Percentiles rank a stretch among this genome's conserved stretches.
Evolutionary conservation across 2,797 vertebrate species (phyloP).

Genomic region (Sarcophilus harrisii): DNA sequence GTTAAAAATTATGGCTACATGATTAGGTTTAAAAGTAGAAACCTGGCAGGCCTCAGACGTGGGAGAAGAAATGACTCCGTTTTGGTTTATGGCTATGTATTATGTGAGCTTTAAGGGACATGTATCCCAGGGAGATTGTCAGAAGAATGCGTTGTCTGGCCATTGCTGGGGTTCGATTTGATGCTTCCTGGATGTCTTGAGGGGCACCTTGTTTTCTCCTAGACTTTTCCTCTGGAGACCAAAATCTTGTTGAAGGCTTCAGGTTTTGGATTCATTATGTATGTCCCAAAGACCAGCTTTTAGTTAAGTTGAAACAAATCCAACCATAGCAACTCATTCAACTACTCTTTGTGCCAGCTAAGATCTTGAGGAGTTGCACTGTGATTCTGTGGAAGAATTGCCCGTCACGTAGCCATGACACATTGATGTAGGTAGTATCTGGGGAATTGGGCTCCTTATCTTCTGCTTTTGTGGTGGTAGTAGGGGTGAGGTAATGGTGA

Average conservation of each 20-base stretch:
- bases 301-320: background rate
- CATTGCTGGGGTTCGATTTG: background rate
- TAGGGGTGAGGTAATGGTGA: background rate
- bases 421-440: background rate
- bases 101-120: background rate
- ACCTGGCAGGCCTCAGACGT: constrained; percentile 14
- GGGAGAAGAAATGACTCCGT: constrained; percentile 1
- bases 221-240: background rate
- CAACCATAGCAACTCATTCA: background rate
- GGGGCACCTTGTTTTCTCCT: background rate
- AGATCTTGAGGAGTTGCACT: background rate
- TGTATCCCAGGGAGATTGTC: background rate
- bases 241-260: background rate
- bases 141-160: background rate
- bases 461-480: constrained; percentile 36
- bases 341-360: background rate
- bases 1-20: background rate
- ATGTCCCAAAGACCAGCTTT: background rate
- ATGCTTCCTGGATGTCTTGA: background rate
- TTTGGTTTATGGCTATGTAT: background rate
- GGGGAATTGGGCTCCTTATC: background rate
- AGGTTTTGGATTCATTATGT: background rate
- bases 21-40: constrained; percentile 43
- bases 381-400: background rate
- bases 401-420: background rate